phyloP scores from a whole-genome alignment of 2,888 invertebrate species.

The Oxycera nigricornis region DNA sequence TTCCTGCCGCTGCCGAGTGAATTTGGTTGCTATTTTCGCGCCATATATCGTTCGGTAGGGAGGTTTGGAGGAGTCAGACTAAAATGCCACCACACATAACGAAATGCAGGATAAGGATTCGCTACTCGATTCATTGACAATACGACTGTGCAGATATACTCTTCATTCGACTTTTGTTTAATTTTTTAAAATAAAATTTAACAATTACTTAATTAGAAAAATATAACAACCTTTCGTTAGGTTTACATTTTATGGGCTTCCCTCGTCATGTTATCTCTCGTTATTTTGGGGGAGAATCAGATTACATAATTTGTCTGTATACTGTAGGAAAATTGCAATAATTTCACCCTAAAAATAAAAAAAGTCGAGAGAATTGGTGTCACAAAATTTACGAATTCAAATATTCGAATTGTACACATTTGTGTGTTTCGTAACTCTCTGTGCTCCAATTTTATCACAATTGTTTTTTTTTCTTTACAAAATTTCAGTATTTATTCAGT shows the following conservation, averaged over 20 bases:
- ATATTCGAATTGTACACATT: conserved; percentile 3
- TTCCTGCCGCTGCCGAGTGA: background rate
- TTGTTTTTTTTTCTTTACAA: background rate
- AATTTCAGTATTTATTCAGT: background rate
- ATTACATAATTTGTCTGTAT: conserved; percentile 33
- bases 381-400: conserved; percentile 28
- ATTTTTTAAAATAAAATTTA: conserved; percentile 9
- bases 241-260: conserved; percentile 24
- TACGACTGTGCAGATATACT: conserved; percentile 11
- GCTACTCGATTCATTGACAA: too few relatives aligned
- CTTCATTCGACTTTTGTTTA: conserved; percentile 18
- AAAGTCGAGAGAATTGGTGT: conserved; percentile 37
- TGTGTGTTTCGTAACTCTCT: conserved; percentile 18
- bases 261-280: conserved; percentile 14
- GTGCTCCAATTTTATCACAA: conserved; percentile 20
- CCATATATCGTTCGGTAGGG: background rate
- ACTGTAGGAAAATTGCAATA: conserved; percentile 26
- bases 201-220: conserved; percentile 16
- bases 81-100: conserved; percentile 24
- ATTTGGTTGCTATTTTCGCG: background rate
- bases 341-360: conserved; percentile 28
- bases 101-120: conserved; percentile 9
- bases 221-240: conserved; percentile 31
- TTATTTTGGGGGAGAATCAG: conserved; percentile 13
- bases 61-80: conserved; percentile 21